Evolutionary conservation across 1,140 invertebrate species (phyloP).

Genomic region (Calephelis nemesis): DNA sequence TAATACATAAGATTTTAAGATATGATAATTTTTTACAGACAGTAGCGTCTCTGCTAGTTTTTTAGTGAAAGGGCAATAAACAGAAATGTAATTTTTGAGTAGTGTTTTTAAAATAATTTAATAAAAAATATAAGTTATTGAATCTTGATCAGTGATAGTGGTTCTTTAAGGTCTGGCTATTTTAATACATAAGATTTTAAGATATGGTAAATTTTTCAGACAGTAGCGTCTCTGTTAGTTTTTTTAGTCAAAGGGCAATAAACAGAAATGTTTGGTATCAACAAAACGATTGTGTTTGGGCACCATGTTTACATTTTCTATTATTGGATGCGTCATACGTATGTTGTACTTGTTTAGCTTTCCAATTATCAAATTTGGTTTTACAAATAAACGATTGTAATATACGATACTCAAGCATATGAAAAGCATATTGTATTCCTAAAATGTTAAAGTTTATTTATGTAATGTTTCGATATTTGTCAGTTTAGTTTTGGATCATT

Average conservation of each 20-base stretch:
- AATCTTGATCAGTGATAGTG: no score
- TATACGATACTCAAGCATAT: neutral
- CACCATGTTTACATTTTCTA: slow-evolving; percentile 28
- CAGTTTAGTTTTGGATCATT: no score
- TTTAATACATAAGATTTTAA: no score
- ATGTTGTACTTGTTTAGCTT: neutral
- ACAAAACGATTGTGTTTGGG: slow-evolving; percentile 11
- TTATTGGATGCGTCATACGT: slow-evolving; percentile 29
- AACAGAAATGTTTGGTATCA: neutral
- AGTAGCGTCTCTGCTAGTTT: neutral
- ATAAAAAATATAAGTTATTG: no score
- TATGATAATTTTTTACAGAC: neutral
- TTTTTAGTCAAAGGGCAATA: neutral
- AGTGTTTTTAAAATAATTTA: no score
- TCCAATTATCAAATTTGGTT: slow-evolving; percentile 12
- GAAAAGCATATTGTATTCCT: neutral
- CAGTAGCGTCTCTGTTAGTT: neutral
- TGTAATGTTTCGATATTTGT: no score
- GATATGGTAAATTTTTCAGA: neutral
- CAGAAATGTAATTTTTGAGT: no score
- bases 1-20: no score
- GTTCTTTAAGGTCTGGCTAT: no score
- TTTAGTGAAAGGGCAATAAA: no score
- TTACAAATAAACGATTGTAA: neutral
- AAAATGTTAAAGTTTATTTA: neutral